A percentile compares a stretch with the other conserved stretches of the same genome.
These are phyloP conservation scores for Cephus sareptanus DNA, from an alignment of 2,888 invertebrate species.

Conservation along the genomic window DNA sequence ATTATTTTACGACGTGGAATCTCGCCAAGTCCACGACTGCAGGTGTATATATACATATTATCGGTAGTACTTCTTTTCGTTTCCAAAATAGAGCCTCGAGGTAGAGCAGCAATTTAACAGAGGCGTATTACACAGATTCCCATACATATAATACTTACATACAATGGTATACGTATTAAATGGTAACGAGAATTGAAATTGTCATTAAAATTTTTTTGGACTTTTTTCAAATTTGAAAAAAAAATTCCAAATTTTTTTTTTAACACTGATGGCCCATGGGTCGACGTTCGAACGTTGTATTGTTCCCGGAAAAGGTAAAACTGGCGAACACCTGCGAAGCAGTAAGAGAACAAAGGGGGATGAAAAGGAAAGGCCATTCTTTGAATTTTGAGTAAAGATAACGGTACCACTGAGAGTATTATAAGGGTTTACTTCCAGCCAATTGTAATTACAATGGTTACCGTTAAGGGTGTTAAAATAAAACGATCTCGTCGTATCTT, in stretches of 20 bases:
- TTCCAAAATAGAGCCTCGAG: not conserved
- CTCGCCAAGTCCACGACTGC: constrained; percentile 14
- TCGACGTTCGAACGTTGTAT: not conserved
- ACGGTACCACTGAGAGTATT: not conserved
- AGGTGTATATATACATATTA: constrained; percentile 3
- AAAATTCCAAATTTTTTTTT: not conserved
- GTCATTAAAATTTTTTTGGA: too few relatives aligned
- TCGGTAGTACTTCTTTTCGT: not conserved
- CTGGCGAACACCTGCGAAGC: not conserved
- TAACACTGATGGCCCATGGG: not conserved
- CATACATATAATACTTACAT: not conserved
- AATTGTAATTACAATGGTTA: not conserved
- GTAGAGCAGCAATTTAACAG: not conserved
- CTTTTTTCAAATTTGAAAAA: too few relatives aligned
- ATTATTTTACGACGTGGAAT: constrained; percentile 25
- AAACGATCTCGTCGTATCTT: not conserved
- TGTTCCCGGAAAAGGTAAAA: not conserved
- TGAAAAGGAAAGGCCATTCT: not conserved
- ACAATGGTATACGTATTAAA: not conserved
- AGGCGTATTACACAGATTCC: not conserved
- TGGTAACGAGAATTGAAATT: not conserved
- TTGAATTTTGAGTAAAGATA: not conserved
- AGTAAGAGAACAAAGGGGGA: not conserved
- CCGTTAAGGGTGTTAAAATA: not conserved
- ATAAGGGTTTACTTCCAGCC: not conserved